phyloP scores from a whole-genome alignment of 2,888 invertebrate species.

The Phymatocera aterrima region DNA sequence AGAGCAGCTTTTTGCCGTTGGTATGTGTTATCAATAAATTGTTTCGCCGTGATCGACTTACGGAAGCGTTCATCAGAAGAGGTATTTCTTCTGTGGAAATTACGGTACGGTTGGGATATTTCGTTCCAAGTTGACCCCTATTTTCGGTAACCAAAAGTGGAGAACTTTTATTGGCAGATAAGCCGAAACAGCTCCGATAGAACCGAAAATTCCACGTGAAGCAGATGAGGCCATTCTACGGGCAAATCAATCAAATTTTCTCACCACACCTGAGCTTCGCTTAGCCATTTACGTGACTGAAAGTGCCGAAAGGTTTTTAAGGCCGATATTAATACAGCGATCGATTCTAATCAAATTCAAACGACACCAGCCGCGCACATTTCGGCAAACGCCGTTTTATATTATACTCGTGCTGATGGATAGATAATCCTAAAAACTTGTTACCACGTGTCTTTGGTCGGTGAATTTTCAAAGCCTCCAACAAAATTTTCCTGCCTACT shows the following conservation, averaged over 20 bases:
- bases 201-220: constrained; percentile 24
- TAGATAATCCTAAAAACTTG: background rate
- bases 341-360: constrained; percentile 12
- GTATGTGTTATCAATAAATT: background rate
- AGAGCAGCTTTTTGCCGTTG: background rate
- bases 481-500: background rate
- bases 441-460: background rate
- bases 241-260: constrained; percentile 34
- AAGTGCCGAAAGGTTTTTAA: constrained; percentile 17
- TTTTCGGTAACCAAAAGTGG: background rate
- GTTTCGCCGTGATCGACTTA: background rate
- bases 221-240: constrained; percentile 14
- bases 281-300: constrained; percentile 29
- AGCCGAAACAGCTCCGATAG: background rate
- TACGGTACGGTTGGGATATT: background rate
- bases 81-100: background rate
- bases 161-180: constrained; percentile 16
- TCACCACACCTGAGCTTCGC: constrained; percentile 9
- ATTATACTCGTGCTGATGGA: background rate
- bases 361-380: constrained; percentile 5
- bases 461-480: background rate
- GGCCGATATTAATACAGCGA: constrained; percentile 14
- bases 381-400: background rate
- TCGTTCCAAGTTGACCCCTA: background rate
- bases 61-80: background rate